phyloP scores from a whole-genome alignment of 2,888 invertebrate genomes.

The Pseudococcus jackbeardsleyi region DNA sequence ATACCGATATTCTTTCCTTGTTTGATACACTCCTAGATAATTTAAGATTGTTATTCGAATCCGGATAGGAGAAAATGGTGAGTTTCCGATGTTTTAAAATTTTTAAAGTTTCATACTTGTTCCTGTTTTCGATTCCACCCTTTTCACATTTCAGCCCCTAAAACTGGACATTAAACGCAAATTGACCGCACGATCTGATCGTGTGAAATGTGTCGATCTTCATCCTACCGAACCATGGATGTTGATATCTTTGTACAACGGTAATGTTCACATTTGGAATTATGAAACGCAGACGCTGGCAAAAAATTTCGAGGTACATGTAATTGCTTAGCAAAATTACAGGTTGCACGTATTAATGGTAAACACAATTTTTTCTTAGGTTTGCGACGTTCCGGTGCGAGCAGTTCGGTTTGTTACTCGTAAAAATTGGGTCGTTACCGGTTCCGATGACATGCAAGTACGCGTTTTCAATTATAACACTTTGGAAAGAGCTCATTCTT shows the following conservation, averaged over 20 bases:
- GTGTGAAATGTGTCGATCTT: constrained; percentile 97
- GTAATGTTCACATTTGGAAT: constrained; percentile 99
- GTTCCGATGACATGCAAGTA: constrained; percentile 96
- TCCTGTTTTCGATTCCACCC: neutral
- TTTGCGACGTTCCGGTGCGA: constrained; percentile 95
- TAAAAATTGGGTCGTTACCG: constrained; percentile 99
- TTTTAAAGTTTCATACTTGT: neutral
- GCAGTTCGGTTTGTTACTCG: constrained; percentile 96
- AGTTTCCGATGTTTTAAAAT: neutral
- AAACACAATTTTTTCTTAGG: constrained; percentile 71
- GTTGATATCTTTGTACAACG: constrained; percentile 97
- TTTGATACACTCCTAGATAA: no score
- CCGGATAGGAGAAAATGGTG: neutral
- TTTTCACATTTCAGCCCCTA: constrained; percentile 79
- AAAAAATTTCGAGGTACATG: constrained; percentile 85
- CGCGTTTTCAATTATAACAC: constrained; percentile 99
- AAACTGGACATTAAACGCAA: constrained; percentile 98
- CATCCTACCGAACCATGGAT: constrained; percentile 99
- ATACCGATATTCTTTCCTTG: no score
- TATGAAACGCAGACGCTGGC: constrained; percentile 94
- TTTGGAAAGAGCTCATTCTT: constrained; percentile 92
- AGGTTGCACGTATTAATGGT: neutral
- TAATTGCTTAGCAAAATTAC: neutral
- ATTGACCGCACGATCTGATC: constrained; percentile 96
- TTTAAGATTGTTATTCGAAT: neutral